A percentile compares a stretch with the other conserved stretches of the same genome.
phyloP scores from a whole-genome alignment of 2,797 vertebrate species.

The Choloepus didactylus region DNA sequence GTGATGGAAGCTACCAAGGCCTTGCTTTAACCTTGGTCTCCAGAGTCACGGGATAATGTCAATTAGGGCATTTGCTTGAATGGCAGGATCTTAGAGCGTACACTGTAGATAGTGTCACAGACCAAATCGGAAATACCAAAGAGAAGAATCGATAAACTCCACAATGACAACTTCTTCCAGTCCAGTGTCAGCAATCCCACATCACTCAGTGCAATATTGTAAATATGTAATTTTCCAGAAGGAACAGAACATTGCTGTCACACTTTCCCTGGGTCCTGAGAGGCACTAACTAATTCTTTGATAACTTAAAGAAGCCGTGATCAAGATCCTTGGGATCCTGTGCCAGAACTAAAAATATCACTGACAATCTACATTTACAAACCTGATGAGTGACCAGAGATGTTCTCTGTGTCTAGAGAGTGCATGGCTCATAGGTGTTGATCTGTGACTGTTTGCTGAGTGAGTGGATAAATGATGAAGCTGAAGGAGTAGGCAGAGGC shows the following conservation, averaged over 20 bases:
- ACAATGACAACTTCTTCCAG: not conserved
- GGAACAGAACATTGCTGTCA: not conserved
- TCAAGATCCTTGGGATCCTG: not conserved
- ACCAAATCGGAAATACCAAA: not conserved
- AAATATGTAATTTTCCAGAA: not conserved
- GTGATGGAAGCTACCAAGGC: not conserved
- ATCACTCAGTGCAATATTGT: not conserved
- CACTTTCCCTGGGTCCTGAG: not conserved
- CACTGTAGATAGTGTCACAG: not conserved
- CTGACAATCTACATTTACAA: not conserved
- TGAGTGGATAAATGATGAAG: not conserved
- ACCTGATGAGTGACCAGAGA: not conserved
- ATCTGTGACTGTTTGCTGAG: not conserved
- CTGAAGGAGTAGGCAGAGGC: not conserved
- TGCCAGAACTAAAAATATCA: not conserved
- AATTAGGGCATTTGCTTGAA: not conserved
- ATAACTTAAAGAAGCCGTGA: not conserved
- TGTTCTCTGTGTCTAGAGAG: not conserved
- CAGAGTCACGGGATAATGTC: not conserved
- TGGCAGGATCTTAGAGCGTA: not conserved
- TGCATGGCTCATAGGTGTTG: too few relatives aligned
- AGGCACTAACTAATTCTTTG: not conserved
- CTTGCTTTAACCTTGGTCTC: not conserved
- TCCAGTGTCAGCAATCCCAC: not conserved
- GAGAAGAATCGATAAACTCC: not conserved